A percentile compares a stretch with the other conserved stretches of the same genome.
Evolutionary conservation across 2,113 vertebrate species (phyloP).

Genomic region (Arenaria interpres): DNA sequence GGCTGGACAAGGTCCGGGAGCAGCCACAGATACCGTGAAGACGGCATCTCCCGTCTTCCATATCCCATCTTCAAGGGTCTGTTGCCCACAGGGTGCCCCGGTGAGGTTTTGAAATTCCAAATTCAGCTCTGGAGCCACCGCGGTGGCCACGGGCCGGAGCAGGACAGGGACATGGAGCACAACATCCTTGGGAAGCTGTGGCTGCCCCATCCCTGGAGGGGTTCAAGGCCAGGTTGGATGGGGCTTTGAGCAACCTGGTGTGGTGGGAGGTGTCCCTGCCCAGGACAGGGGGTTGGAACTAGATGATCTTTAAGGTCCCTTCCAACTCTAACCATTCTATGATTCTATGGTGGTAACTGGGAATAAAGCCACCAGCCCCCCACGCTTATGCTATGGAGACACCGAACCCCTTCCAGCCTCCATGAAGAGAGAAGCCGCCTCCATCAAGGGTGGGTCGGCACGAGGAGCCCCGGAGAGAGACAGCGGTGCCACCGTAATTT

Average conservation of each 20-base stretch:
- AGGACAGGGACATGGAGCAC: neutral
- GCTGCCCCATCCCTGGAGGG: no score
- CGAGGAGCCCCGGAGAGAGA: neutral
- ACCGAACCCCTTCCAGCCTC: neutral
- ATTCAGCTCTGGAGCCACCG: neutral
- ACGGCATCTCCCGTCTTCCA: neutral
- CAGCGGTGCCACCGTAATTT: neutral
- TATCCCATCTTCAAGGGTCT: neutral
- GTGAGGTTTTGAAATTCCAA: neutral
- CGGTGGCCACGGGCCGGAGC: fast-evolving
- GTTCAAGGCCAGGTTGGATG: no score
- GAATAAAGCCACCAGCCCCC: neutral
- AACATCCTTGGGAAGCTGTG: no score
- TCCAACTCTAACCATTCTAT: no score
- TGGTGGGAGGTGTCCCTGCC: no score
- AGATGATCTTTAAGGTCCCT: no score
- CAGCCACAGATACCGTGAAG: neutral
- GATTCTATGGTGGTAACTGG: neutral
- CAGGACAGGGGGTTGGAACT: no score
- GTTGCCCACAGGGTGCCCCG: fast-evolving
- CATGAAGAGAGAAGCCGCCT: neutral
- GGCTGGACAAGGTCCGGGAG: neutral
- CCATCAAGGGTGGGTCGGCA: fast-evolving
- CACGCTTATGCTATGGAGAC: neutral
- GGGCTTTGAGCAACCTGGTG: no score